A percentile compares a stretch with the other conserved stretches of the same genome.
These are phyloP conservation scores for Drymodes brunneopygia DNA, from an alignment of 2,113 vertebrate species.

Conservation along the genomic window DNA sequence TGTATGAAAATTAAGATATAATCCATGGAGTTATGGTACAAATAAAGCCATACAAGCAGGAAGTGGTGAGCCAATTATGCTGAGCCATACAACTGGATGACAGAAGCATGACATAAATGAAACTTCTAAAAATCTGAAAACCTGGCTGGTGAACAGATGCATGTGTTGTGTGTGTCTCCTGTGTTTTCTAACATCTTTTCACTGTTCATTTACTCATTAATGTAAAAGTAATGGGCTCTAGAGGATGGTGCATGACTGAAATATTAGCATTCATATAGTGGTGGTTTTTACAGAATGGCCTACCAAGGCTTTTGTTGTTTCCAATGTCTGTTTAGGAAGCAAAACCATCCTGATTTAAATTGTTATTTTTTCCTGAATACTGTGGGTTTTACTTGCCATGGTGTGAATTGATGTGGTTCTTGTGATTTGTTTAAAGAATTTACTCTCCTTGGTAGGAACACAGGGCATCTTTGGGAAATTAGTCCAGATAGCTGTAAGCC, in stretches of 20 bases:
- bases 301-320: neutral
- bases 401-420: neutral
- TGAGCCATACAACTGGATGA: neutral
- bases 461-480: neutral
- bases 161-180: neutral
- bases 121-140: neutral
- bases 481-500: neutral
- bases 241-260: neutral
- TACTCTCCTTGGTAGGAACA: neutral
- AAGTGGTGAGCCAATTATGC: neutral
- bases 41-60: neutral
- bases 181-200: neutral
- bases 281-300: neutral
- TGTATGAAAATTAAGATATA: neutral
- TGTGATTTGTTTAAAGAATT: neutral
- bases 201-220: neutral
- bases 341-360: neutral
- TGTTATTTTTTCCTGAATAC: neutral
- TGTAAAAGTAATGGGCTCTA: neutral
- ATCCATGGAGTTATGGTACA: neutral
- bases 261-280: neutral
- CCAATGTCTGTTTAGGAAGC: neutral
- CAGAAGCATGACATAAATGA: neutral
- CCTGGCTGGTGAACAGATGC: neutral
- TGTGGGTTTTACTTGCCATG: neutral